Conservation (phyloP, 2,113 vertebrate species). For the Brienomyrus longianalis region DNA sequence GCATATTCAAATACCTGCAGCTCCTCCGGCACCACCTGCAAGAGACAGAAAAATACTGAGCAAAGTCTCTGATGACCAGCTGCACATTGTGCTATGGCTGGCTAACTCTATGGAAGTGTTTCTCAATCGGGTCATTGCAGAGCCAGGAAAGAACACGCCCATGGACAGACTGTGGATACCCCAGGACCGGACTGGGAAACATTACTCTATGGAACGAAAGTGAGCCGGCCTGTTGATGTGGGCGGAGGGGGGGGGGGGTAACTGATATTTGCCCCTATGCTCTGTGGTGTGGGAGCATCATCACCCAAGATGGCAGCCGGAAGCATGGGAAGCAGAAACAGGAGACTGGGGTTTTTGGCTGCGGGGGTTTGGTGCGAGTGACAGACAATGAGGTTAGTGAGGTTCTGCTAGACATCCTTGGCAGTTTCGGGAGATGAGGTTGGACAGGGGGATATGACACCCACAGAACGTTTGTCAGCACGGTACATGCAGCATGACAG, state of each 20-base stretch:
- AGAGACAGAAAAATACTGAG: slow-evolving; percentile 5
- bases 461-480: background rate
- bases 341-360: background rate
- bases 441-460: background rate
- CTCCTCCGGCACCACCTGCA: slow-evolving; percentile 24
- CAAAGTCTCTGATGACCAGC: background rate
- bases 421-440: background rate
- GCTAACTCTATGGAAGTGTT: background rate
- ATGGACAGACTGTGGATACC: background rate
- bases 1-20: slow-evolving; percentile 23
- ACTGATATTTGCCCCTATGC: too few relatives aligned
- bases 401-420: background rate
- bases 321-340: background rate
- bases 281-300: background rate
- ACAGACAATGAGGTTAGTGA: slow-evolving; percentile 4
- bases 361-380: background rate
- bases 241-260: background rate
- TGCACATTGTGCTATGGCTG: background rate
- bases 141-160: background rate
- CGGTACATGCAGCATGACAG: slow-evolving; percentile 44
- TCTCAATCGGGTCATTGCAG: background rate
- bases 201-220: background rate
- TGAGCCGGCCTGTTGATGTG: background rate
- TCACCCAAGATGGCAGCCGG: too few relatives aligned
- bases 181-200: background rate